These are phyloP conservation scores for Pseudorhombus dupliciocellatus DNA, from an alignment of 2,113 vertebrate species.

Conservation along the genomic window DNA sequence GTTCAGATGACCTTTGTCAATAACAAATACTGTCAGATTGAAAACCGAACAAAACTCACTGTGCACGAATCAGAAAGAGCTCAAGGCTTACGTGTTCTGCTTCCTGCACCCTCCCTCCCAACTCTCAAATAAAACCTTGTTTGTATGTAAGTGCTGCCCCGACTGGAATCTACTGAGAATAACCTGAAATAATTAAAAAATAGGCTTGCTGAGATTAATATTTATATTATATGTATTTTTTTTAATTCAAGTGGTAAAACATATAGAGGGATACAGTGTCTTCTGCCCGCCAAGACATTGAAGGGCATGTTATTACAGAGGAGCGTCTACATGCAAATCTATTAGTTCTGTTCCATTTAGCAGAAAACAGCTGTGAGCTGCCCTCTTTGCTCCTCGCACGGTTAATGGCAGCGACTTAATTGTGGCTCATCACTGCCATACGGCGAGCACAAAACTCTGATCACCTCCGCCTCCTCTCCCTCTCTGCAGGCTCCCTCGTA, in stretches of 20 bases:
- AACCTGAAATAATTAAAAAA: too few relatives aligned
- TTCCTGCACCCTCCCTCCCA: not conserved
- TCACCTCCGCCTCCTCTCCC: conserved; percentile 27
- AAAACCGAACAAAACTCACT: not conserved
- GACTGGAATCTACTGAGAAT: not conserved
- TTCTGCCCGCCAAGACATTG: not conserved
- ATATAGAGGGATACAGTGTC: not conserved
- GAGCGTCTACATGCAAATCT: not conserved
- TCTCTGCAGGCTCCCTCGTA: conserved; percentile 1
- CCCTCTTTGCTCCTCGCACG: conserved; percentile 15
- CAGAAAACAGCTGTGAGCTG: conserved; percentile 21
- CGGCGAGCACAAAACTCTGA: conserved; percentile 39
- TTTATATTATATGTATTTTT: too few relatives aligned
- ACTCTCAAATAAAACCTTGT: not conserved
- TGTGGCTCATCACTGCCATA: conserved; percentile 53
- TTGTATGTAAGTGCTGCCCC: not conserved
- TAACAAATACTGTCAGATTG: too few relatives aligned
- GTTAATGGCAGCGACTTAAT: conserved; percentile 18
- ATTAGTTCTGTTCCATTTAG: not conserved
- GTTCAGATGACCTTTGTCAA: not conserved
- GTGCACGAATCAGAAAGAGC: not conserved
- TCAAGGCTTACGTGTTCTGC: not conserved
- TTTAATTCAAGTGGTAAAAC: not conserved
- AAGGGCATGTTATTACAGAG: not conserved
- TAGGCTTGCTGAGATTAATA: too few relatives aligned